Base-by-base conservation (phyloP, 2,888 invertebrate species). In the Drosophila mercatorum region DNA sequence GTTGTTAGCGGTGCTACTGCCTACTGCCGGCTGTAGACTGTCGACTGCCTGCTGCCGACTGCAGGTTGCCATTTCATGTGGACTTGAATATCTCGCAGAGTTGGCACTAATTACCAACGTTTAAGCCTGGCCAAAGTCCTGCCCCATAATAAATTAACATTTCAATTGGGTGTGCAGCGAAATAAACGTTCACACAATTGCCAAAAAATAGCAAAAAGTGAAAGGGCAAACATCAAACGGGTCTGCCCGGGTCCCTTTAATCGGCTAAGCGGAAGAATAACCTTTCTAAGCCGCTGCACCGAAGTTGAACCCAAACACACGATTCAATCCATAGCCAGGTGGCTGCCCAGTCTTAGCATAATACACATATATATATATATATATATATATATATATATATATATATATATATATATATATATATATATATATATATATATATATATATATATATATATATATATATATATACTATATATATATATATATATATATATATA, bases 241-340 rank as follows among this genome's bases (percentile, higher is more conserved):
- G 12, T 75, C 57, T 47, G 34, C 36, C 14, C 60, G 56, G 44
- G 71, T 75, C 87, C 90, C 87, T 88, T 83, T 83, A 88, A 88
- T 86, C 86, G 77, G 90, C 80, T 86, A 80, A 75, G 83, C 90
- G 87, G 88, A 89, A 89, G 88, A 89, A 86, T 87, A 89, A 87
- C 87, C 87, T 87, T 87, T 87, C 83, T 85, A 76, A 89, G 88
- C 71, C 34, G 57, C 81, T 69, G 67, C 62, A 59, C 56, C 77
- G 62, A 68, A 71, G 73, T 74, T 83, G 84, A 75, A 75, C 68
- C 59, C 79, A 68, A 69, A 36, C 79, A 75, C 89, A 88, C 87
- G 85, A 85, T 75, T 73, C 72, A 84, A 87, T 75, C 65, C 72
- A 72, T 58, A 52, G 80, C 75, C 80, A 78, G 81, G 72, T 81